phyloP scores from a whole-genome alignment of 1,140 invertebrate species.

The Rhagoletis zephyria region DNA sequence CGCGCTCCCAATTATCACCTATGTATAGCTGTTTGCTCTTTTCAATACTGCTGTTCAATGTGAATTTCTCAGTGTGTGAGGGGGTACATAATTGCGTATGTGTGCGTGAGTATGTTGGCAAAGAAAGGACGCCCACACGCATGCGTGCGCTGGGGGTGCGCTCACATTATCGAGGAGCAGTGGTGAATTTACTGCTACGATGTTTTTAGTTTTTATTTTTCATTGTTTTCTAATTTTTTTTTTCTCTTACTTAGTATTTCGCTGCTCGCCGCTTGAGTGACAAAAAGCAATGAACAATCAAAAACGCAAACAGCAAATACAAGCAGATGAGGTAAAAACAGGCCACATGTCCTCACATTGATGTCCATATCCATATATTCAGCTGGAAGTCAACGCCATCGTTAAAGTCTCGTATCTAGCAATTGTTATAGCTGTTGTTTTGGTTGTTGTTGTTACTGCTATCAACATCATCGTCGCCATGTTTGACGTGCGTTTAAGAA shows the following conservation, averaged over 20 bases:
- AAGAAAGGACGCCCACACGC: background rate
- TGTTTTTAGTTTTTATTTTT: background rate
- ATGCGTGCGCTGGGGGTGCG: background rate
- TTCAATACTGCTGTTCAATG: background rate
- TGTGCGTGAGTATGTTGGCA: background rate
- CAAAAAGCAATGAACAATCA: background rate
- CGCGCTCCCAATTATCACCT: background rate
- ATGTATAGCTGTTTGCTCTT: background rate
- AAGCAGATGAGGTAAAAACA: background rate
- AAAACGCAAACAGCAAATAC: background rate
- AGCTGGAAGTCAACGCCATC: background rate
- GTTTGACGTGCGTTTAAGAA: conserved; percentile 26
- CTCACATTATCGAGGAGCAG: background rate
- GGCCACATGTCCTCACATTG: background rate
- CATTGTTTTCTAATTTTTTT: background rate
- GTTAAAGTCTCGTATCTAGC: background rate
- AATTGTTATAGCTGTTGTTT: background rate
- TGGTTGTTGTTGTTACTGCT: no score
- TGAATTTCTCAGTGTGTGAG: background rate
- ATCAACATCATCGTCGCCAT: background rate
- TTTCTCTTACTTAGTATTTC: background rate
- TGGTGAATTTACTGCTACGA: conserved; percentile 29
- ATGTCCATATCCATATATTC: conserved; percentile 28
- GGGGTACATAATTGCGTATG: no score
- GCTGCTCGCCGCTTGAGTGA: background rate